Conservation (phyloP, 2,113 vertebrate species). For the Oreochromis spilurus region DNA sequence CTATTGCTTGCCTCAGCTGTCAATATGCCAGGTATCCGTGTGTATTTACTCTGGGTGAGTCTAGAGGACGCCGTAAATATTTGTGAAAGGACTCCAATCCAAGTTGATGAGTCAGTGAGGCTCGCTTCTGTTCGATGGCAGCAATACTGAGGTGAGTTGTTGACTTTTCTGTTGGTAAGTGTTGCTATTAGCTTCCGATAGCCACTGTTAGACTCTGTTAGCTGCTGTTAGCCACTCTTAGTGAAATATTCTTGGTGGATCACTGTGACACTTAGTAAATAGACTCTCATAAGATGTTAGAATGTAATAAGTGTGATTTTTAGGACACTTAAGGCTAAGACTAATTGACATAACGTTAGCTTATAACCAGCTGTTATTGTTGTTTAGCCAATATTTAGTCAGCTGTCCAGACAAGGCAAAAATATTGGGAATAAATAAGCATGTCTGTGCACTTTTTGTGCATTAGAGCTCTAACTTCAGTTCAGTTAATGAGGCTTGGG, state of each 20-base stretch:
- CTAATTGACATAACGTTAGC: background rate
- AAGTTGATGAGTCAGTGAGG: background rate
- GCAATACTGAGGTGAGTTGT: background rate
- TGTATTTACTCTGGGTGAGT: background rate
- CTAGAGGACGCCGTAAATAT: background rate
- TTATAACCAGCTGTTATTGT: background rate
- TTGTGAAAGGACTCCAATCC: background rate
- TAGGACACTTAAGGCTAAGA: background rate
- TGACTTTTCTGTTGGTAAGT: background rate
- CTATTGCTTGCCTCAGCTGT: background rate
- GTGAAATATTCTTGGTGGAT: background rate
- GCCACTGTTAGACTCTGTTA: rapidly evolving
- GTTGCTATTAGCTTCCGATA: background rate
- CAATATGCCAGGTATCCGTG: background rate
- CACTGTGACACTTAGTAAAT: background rate
- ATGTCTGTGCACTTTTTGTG: background rate
- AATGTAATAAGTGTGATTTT: background rate
- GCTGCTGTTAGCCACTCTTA: background rate
- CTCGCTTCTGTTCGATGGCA: background rate
- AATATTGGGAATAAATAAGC: background rate
- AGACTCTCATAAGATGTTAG: no score
- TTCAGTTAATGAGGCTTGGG: background rate
- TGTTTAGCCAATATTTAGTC: background rate
- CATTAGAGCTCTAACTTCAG: background rate
- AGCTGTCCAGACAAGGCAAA: background rate